phyloP scores from a whole-genome alignment of 2,888 invertebrate species.

The Synanthedon myopaeformis region DNA sequence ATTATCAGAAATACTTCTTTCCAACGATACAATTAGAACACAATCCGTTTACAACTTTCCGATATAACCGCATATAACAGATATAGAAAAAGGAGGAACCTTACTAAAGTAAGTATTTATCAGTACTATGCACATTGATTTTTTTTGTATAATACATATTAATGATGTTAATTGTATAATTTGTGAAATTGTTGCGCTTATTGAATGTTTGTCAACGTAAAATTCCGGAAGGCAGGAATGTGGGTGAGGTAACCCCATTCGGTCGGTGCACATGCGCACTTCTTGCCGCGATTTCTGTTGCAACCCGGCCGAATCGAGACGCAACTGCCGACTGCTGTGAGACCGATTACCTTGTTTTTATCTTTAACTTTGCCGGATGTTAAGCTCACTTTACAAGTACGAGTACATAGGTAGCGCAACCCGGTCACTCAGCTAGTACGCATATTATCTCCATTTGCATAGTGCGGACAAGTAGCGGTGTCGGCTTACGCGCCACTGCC shows the following conservation, averaged over 20 bases:
- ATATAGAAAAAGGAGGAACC: too few relatives aligned
- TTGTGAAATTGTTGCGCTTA: not conserved
- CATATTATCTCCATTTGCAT: constrained; percentile 64
- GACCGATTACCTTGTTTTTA: constrained; percentile 33
- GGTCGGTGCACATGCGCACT: constrained; percentile 57
- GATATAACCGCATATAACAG: too few relatives aligned
- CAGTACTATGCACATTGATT: too few relatives aligned
- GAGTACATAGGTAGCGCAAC: constrained; percentile 35
- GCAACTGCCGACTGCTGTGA: constrained; percentile 22
- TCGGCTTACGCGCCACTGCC: constrained; percentile 38
- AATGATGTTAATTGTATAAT: too few relatives aligned
- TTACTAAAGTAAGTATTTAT: too few relatives aligned
- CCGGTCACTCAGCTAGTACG: constrained; percentile 60
- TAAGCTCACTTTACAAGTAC: constrained; percentile 54
- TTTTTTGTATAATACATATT: too few relatives aligned
- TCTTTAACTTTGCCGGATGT: constrained; percentile 40
- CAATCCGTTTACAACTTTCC: too few relatives aligned
- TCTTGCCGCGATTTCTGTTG: constrained; percentile 47
- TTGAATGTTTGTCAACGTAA: constrained; percentile 44
- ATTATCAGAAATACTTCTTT: too few relatives aligned
- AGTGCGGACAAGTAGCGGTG: constrained; percentile 59
- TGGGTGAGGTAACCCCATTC: constrained; percentile 62
- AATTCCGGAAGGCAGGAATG: constrained; percentile 64
- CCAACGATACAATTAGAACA: too few relatives aligned
- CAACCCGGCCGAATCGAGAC: constrained; percentile 40